Conservation (phyloP, 2,888 invertebrate genomes). For the Archips crataeganus region DNA sequence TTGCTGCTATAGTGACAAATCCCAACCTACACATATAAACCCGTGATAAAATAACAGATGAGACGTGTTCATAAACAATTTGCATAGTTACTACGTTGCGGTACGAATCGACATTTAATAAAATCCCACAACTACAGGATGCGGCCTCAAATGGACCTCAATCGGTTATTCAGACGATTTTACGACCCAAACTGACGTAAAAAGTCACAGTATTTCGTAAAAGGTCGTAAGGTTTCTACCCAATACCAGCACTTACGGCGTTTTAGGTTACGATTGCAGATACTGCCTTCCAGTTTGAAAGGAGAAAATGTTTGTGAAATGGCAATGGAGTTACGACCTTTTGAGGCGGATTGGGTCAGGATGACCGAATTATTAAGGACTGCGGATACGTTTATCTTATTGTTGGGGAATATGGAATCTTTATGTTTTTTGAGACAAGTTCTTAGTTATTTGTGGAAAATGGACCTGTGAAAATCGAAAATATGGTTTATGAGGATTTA, state of each 20-base stretch:
- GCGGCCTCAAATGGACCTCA: slow-evolving; percentile 19
- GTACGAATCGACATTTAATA: slow-evolving; percentile 16
- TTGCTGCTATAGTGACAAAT: not conserved
- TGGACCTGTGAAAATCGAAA: not conserved
- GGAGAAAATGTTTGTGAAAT: not conserved
- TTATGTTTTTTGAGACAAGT: not conserved
- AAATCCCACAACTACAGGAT: slow-evolving; percentile 15
- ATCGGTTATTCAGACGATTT: slow-evolving; percentile 20
- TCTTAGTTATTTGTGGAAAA: not conserved
- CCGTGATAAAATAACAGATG: not conserved
- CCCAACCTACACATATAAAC: not conserved
- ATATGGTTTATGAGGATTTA: not conserved
- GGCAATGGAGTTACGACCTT: slow-evolving; percentile 4
- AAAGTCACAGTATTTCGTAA: not conserved
- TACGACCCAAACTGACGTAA: slow-evolving; percentile 5
- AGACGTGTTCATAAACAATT: not conserved
- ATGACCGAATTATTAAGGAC: slow-evolving; percentile 11
- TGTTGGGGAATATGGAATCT: not conserved
- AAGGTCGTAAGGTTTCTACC: not conserved
- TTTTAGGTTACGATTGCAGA: not conserved
- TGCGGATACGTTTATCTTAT: slow-evolving; percentile 17
- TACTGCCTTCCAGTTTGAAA: not conserved
- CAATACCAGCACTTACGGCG: not conserved
- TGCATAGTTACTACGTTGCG: slow-evolving; percentile 10
- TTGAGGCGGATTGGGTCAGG: not conserved